phyloP scores from a whole-genome alignment of 1,140 invertebrate species.

The Caenorhabditis tropicalis region DNA sequence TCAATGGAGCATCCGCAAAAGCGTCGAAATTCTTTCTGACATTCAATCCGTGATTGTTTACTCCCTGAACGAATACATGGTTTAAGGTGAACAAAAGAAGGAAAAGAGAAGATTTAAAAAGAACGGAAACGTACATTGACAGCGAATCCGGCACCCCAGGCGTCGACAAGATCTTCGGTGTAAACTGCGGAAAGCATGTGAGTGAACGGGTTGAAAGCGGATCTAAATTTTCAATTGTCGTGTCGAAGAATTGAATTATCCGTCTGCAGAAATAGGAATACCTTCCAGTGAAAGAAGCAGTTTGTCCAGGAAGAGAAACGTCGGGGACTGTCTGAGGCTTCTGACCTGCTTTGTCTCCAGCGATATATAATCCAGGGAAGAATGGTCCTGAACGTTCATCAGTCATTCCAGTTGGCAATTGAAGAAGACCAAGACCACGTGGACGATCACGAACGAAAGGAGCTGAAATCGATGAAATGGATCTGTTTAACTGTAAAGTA shows the following conservation, averaged over 20 bases:
- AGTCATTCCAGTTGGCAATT: conserved; percentile 50
- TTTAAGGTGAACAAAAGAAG: not conserved
- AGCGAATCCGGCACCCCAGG: conserved; percentile 46
- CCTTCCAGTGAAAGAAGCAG: conserved; percentile 44
- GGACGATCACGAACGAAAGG: conserved; percentile 37
- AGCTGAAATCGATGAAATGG: not conserved
- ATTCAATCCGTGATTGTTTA: conserved; percentile 48
- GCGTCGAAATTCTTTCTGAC: conserved; percentile 55
- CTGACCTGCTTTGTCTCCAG: conserved; percentile 43
- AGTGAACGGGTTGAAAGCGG: conserved; percentile 48
- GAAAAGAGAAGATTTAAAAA: too few species aligned
- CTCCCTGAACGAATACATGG: conserved; percentile 17
- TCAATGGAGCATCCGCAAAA: conserved; percentile 51
- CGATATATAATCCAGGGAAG: conserved; percentile 47
- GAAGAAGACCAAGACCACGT: conserved; percentile 38
- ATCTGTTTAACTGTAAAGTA: not conserved
- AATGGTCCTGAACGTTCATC: conserved; percentile 49
- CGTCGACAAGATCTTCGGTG: conserved; percentile 48
- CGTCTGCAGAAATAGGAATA: not conserved
- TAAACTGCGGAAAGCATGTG: conserved; percentile 40
- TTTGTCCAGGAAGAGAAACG: conserved; percentile 47
- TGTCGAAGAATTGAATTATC: too few species aligned
- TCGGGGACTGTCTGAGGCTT: conserved; percentile 46
- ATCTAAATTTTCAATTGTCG: not conserved
- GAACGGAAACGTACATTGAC: conserved; percentile 18